Evolutionary conservation across 2,888 invertebrate species (phyloP).

Genomic region (Trichopria drosophilae): DNA sequence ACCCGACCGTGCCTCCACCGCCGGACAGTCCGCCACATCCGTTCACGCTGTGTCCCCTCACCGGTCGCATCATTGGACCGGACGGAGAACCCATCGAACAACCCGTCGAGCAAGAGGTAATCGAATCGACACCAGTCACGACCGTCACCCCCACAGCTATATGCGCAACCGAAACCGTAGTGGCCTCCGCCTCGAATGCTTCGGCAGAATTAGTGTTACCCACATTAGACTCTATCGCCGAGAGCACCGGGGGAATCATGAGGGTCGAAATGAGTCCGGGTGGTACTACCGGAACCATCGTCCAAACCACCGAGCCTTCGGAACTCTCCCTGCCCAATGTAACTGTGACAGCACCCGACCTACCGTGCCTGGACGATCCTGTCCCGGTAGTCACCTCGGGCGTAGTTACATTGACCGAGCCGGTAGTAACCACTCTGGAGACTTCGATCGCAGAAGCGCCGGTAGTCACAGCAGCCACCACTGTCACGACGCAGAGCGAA

Average conservation of each 20-base stretch:
- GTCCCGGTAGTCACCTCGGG: constrained; percentile 19
- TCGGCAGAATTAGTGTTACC: constrained; percentile 47
- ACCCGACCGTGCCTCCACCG: constrained; percentile 61
- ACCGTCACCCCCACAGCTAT: constrained; percentile 43
- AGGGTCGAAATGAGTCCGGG: constrained; percentile 65
- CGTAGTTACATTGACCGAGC: constrained; percentile 7
- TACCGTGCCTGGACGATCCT: constrained; percentile 54
- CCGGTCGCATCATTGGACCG: constrained; percentile 61
- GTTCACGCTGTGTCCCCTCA: constrained; percentile 72
- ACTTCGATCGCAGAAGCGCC: constrained; percentile 10
- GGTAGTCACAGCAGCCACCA: constrained; percentile 30
- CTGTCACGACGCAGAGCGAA: constrained; percentile 29
- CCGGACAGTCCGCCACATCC: constrained; percentile 70
- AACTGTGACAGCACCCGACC: constrained; percentile 47
- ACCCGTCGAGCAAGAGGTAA: constrained; percentile 41
- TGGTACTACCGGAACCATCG: constrained; percentile 66
- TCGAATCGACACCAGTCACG: constrained; percentile 4
- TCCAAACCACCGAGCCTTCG: constrained; percentile 49
- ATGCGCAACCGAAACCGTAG: too few species aligned
- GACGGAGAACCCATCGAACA: constrained; percentile 56
- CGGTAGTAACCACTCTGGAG: background rate
- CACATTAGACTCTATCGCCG: constrained; percentile 49
- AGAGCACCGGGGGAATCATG: constrained; percentile 49
- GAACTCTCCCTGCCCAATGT: constrained; percentile 36
- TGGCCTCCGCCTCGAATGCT: constrained; percentile 14